Conservation (phyloP, 2,797 vertebrate species). For the Chanos chanos region DNA sequence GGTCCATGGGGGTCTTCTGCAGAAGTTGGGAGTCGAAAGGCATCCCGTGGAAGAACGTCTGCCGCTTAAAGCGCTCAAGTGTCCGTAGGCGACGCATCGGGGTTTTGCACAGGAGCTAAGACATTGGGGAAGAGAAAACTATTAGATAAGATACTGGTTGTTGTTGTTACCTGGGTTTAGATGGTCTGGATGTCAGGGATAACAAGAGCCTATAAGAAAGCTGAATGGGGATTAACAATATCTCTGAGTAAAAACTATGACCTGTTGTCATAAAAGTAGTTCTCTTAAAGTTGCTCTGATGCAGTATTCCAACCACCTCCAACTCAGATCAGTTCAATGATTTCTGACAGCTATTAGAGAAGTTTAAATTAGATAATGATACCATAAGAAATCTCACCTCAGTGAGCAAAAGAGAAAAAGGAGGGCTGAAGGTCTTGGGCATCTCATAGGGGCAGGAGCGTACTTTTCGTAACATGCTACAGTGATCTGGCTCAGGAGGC, state of each 20-base stretch:
- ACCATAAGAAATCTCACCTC: slow-evolving; percentile 79
- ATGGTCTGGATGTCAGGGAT: too few relatives aligned
- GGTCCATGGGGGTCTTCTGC: slow-evolving; percentile 75
- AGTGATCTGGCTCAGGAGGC: slow-evolving; percentile 75
- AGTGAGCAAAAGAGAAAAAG: slow-evolving; percentile 73
- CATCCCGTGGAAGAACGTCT: slow-evolving; percentile 78
- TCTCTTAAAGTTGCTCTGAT: too few relatives aligned
- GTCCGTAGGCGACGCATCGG: slow-evolving; percentile 74
- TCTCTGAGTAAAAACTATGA: too few relatives aligned
- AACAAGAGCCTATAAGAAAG: too few relatives aligned
- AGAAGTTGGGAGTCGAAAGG: slow-evolving; percentile 82
- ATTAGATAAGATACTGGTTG: too few relatives aligned
- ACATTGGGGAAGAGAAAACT: neutral
- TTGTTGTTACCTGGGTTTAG: too few relatives aligned
- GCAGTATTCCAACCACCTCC: too few relatives aligned
- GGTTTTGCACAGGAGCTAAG: slow-evolving; percentile 82
- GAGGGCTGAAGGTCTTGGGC: slow-evolving; percentile 66
- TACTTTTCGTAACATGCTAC: slow-evolving; percentile 78
- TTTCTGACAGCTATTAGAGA: too few relatives aligned
- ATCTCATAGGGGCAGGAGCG: slow-evolving; percentile 63
- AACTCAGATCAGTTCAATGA: too few relatives aligned
- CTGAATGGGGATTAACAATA: too few relatives aligned
- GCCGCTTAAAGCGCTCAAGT: slow-evolving; percentile 79
- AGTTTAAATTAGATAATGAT: too few relatives aligned
- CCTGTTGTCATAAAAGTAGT: too few relatives aligned